Conservation (phyloP, 1,140 invertebrate species). For the Drosophila ficusphila region DNA sequence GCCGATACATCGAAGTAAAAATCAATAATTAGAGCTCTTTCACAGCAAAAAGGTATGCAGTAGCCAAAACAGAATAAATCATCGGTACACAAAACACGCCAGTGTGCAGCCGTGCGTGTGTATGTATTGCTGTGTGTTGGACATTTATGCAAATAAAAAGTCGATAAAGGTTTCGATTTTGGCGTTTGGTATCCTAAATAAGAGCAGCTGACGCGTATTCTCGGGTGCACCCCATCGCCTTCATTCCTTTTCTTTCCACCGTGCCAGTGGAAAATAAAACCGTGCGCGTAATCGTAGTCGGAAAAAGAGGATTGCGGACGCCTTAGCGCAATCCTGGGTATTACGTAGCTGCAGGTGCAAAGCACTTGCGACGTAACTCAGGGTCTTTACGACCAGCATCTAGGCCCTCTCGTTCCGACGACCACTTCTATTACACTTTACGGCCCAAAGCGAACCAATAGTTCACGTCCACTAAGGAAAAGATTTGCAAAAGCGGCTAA, state of each 20-base stretch:
- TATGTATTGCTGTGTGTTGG: slow-evolving; percentile 14
- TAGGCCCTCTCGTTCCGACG: no score
- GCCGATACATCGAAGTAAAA: slow-evolving; percentile 54
- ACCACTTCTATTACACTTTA: neutral
- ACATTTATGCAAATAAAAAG: slow-evolving; percentile 18
- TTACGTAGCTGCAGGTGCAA: slow-evolving; percentile 5
- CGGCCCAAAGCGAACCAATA: no score
- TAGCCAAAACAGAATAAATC: slow-evolving; percentile 28
- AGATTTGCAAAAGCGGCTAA: neutral
- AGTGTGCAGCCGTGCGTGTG: neutral
- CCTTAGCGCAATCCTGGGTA: neutral
- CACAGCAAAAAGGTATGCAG: slow-evolving; percentile 52
- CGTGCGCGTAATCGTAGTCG: no score
- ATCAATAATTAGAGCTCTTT: slow-evolving; percentile 64
- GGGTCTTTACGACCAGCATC: neutral
- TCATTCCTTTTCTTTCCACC: no score
- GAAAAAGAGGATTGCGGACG: neutral
- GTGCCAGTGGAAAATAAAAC: neutral
- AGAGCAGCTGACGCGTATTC: no score
- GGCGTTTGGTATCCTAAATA: neutral
- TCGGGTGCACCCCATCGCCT: no score
- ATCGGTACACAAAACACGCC: slow-evolving; percentile 1
- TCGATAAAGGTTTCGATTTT: slow-evolving; percentile 1
- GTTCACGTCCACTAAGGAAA: neutral
- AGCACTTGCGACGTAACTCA: slow-evolving; percentile 8